A percentile compares a stretch with the other conserved stretches of the same genome.
These are phyloP conservation scores for Prionailurus bengalensis DNA, from an alignment of 2,113 vertebrate species.

Conservation along the genomic window DNA sequence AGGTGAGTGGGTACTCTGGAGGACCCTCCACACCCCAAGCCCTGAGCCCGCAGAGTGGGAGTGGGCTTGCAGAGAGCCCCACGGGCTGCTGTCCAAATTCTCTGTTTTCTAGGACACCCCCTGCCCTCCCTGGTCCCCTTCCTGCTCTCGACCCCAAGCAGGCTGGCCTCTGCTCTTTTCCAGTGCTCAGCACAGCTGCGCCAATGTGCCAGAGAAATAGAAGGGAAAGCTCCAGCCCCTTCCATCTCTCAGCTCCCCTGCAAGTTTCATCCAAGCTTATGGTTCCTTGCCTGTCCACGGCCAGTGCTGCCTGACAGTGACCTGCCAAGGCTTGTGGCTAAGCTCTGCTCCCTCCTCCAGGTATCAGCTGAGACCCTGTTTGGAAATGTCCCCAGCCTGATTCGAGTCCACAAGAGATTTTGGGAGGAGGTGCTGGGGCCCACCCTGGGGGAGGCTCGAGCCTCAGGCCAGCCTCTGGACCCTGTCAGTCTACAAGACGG, in stretches of 20 bases:
- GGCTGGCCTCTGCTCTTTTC: not conserved
- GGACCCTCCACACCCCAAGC: not conserved
- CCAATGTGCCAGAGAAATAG: too few relatives aligned
- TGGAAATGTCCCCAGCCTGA: conserved; percentile 89
- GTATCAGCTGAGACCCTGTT: conserved; percentile 88
- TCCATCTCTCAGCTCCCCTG: not conserved
- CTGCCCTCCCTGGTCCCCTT: too few relatives aligned
- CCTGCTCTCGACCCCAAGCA: not conserved
- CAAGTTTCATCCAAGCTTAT: not conserved
- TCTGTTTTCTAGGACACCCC: not conserved
- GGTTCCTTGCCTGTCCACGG: not conserved
- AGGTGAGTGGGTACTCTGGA: conserved; percentile 85
- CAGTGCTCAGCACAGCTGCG: not conserved
- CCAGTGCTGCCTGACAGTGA: not conserved
- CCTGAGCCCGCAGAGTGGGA: not conserved
- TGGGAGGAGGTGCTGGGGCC: conserved; percentile 91
- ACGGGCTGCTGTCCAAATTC: not conserved
- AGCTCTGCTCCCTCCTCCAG: conserved; percentile 51
- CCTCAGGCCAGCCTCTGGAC: conserved; percentile 88
- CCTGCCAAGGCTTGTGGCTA: not conserved
- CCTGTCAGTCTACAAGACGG: conserved; percentile 88
- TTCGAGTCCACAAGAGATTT: conserved; percentile 88
- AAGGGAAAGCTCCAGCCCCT: not conserved
- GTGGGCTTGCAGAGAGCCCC: not conserved
- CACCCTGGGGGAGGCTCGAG: conserved; percentile 85